Base-by-base conservation (phyloP, 2,797 vertebrate species). In the Epinephelus coioides region DNA sequence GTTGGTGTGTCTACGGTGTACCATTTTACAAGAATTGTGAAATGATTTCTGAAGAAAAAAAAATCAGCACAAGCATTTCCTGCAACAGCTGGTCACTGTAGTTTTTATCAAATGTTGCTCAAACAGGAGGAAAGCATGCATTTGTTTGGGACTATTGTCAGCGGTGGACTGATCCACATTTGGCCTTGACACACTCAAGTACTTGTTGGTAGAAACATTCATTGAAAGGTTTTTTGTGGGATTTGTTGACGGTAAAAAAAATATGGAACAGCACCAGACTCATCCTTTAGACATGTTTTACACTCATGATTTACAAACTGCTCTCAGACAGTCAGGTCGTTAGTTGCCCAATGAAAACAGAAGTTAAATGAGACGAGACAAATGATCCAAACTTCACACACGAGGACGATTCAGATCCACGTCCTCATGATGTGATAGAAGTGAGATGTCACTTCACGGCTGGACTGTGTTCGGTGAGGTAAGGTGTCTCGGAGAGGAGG, bases 401-500 rank as follows among this genome's bases (percentile, higher is more conserved):
- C 18, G 34, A 71, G 69, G 49, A 51, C 23, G 76, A 57, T 13
- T 62, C 79, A 61, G 62, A 60, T 59, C 76, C 44, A 7, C 1
- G 15, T 13, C 71, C 64, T 27, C 64, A 12, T 19, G 51, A 53
- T 54, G 78, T 65, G 81, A 84, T 82, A 74, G 84, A 76, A 85
- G 60, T 43, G 72, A 77, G 69, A 55, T 51, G 70, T 51, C 2
- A 38, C 43, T 51, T 72, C 67, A 38, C 51, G 79, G 68, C 15
- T 19, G 61, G 72, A 47, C 14, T 34, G 7, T 34, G 34, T 34
- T 34, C 1, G 15, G 44, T 19, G 54, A 62, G 43, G 27, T 49
- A 23, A 38, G 47, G 34, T 5, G 49, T 55, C 65, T 55, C 27
- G 1, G 54, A 21, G 25, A 46, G 14, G 43, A 27, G 19, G 4